Base-by-base conservation (phyloP, 2,113 vertebrate genomes). In the Seriola quinqueradiata region DNA sequence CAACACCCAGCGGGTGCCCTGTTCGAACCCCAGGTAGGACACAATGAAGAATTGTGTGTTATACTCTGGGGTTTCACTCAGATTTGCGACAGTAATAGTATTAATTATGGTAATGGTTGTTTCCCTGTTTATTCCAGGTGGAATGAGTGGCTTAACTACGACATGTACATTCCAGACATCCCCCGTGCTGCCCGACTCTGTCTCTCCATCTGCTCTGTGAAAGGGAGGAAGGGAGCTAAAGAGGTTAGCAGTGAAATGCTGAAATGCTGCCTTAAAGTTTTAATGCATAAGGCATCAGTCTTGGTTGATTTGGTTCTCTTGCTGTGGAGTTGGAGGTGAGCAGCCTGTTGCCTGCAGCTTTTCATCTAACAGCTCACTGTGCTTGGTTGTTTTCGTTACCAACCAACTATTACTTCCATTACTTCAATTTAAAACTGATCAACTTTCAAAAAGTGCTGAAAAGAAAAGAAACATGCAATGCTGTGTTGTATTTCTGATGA, bases 151-250 rank as follows among this genome's bases (percentile, higher is more conserved):
- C 95, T 99, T 65, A 92, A 94, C 81, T 99, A 99, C 71, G 98
- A 99, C 77, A 99, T 99, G 96, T 97, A 97, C 95, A 97, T 99
- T 95, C 96, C 96, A 90, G 98, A 99, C 80, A 96, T 99, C 75
- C 98, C 98, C 5, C 96, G 98, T 48, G 98, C 98, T 25, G 98
- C 98, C 80, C 96, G 98, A 13, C 98, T 99, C 87, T 99, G 98
- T 92, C 97, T 99, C 46, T 99, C 98, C 23, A 99, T 99, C 94
- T 99, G 98, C 87, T 99, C 98, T 34, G 98, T 99, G 38, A 99
- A 99, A 92, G 98, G 98, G 74, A 95, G 98, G 71, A 99, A 99
- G 87, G 98, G 98, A 52, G 98, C 97, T 40, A 99, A 99, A 92
- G 98, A 99, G 97, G 98, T 99, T 50, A 80, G 84, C 54, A 28